A percentile compares a stretch with the other conserved stretches of the same genome.
Evolutionary conservation across 2,113 vertebrate genomes (phyloP).

Genomic region (Sigmodon hispidus): DNA sequence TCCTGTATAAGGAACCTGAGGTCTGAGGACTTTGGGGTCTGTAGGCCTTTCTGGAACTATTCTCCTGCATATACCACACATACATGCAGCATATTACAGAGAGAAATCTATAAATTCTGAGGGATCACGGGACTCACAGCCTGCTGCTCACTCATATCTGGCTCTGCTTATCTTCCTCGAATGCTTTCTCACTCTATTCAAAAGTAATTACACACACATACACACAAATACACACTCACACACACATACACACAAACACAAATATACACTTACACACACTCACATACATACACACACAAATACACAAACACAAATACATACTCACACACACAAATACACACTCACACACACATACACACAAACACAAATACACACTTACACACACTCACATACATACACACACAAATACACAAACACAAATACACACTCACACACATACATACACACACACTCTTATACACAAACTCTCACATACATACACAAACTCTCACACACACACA

Average conservation of each 20-base stretch:
- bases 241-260: background rate
- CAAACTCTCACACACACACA: background rate
- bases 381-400: background rate
- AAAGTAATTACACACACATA: background rate
- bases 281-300: background rate
- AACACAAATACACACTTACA: background rate
- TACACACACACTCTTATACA: background rate
- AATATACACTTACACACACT: background rate
- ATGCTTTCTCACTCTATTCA: background rate
- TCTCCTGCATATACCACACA: too few species aligned
- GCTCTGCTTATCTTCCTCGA: background rate
- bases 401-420: background rate
- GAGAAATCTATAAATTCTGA: background rate
- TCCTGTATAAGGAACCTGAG: background rate
- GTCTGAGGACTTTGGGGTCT: background rate
- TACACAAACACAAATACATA: too few species aligned
- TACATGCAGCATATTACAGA: background rate
- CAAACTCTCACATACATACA: too few species aligned
- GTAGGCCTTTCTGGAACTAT: background rate
- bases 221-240: background rate
- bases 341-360: too few species aligned
- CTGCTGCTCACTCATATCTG: background rate
- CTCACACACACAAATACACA: background rate
- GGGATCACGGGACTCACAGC: background rate
- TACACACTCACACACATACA: background rate